Base-by-base conservation (phyloP, 2,888 invertebrate species). In the Polia nebulosa region DNA sequence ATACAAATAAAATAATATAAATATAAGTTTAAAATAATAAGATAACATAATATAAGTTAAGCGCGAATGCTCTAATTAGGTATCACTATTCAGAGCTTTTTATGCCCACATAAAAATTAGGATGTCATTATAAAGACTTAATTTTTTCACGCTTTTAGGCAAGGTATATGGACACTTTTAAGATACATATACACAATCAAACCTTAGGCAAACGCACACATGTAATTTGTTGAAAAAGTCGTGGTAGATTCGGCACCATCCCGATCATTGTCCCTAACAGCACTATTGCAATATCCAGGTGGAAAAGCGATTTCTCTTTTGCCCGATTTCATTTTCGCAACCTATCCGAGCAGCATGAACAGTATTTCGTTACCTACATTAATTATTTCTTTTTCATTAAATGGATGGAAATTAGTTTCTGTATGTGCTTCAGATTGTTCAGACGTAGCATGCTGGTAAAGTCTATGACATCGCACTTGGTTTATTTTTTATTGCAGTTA, bases 381-480 rank as follows among this genome's bases (percentile, higher is more conserved):
- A 60, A 45, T 60, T 80, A 64, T 64, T 75, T 62, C 34, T 75
- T 70, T 69, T 61, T 74, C 57, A 64, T 66, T 64, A 70, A 51
- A 45, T 73, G 70, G 32, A 57, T 80, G 57, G 68, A 80, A 69
- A 39, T 67, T 80, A 63, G 62, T 73, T 73, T 69, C 27, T 76
- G 72, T 80, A 73, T 70, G 80, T 82, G 83, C 81, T 81, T 83
- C 55, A 51, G 41, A 76, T 67, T 65, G 69, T 69, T 64, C 41
- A 60, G 22, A 70, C 55, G 41, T 66, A 66, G 81, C 81, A 80
- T 81, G 81, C 65, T 69, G 65, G 51, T 64, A 51, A 53, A 63
- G 15, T 58, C 57, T 57, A 36, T 60, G 58, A 55, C 44, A 55
- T 47, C 55, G 29, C 45, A 53, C 52, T 75, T 79, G 25, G 41